Conservation (phyloP, 2,797 vertebrate species). For the Enteromius treurensis region DNA sequence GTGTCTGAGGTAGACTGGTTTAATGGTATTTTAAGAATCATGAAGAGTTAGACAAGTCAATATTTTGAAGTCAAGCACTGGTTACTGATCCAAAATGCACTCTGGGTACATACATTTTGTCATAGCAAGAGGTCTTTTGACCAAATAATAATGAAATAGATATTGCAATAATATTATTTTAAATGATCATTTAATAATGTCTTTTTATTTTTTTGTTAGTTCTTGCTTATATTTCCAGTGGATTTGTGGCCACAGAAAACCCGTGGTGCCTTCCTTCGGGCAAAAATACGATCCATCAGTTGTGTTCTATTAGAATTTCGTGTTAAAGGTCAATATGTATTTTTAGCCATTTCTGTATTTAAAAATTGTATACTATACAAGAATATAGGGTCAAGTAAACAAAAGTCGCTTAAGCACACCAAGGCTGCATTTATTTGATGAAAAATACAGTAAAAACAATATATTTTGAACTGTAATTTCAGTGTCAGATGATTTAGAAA, state of each 20-base stretch:
- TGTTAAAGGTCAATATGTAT: conserved; percentile 31
- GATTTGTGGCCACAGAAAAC: conserved; percentile 10
- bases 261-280: conserved; percentile 23
- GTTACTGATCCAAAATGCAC: conserved; percentile 14
- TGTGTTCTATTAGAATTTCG: conserved; percentile 21
- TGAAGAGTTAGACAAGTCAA: background rate
- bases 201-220: conserved; percentile 14
- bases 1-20: conserved; percentile 1
- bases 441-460: background rate
- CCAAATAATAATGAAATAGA: background rate
- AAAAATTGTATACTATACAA: background rate
- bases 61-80: background rate
- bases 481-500: background rate
- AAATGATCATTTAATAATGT: background rate
- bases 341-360: conserved; percentile 59
- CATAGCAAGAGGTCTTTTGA: background rate
- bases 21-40: background rate
- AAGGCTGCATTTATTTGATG: background rate
- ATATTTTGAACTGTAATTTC: background rate
- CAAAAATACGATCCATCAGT: conserved; percentile 22
- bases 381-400: background rate
- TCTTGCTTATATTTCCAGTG: background rate
- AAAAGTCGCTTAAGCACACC: background rate
- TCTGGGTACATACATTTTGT: conserved; percentile 14
- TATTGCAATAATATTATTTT: background rate